Evolutionary conservation across 2,888 invertebrate species (phyloP).

Genomic region (Yponomeuta cagnagella): DNA sequence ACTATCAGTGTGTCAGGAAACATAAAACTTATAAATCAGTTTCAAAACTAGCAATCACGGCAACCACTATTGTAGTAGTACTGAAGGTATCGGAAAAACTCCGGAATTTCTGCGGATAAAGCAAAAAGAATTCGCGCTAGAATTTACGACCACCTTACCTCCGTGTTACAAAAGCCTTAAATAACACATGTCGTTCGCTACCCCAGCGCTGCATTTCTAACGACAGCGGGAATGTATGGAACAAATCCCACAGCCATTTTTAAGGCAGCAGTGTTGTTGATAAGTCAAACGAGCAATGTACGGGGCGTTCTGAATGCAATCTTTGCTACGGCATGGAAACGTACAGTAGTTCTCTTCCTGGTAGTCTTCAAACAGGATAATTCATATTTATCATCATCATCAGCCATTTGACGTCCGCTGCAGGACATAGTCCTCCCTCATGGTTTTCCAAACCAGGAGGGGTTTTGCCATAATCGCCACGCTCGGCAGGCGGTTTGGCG

Average conservation of each 20-base stretch:
- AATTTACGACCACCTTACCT: neutral
- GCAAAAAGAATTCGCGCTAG: neutral
- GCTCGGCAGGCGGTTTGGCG: too few species aligned
- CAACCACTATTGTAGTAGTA: too few species aligned
- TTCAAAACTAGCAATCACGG: too few species aligned
- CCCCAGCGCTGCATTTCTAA: neutral
- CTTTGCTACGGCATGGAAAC: neutral
- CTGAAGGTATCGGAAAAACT: neutral
- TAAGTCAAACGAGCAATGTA: neutral
- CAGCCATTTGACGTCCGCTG: too few species aligned
- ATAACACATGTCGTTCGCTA: conserved; percentile 1
- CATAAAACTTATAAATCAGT: too few species aligned
- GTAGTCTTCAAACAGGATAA: neutral
- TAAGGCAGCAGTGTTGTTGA: neutral
- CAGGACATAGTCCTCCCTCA: too few species aligned
- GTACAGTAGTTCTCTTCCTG: neutral
- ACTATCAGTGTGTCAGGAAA: too few species aligned
- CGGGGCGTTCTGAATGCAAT: neutral
- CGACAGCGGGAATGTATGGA: neutral
- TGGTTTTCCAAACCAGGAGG: too few species aligned
- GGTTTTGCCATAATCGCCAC: too few species aligned
- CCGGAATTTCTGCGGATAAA: neutral
- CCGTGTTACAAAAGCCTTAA: neutral
- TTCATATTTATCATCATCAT: too few species aligned
- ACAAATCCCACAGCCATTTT: neutral